phyloP scores from a whole-genome alignment of 2,113 vertebrate species.

The Melanocharis versteri region DNA sequence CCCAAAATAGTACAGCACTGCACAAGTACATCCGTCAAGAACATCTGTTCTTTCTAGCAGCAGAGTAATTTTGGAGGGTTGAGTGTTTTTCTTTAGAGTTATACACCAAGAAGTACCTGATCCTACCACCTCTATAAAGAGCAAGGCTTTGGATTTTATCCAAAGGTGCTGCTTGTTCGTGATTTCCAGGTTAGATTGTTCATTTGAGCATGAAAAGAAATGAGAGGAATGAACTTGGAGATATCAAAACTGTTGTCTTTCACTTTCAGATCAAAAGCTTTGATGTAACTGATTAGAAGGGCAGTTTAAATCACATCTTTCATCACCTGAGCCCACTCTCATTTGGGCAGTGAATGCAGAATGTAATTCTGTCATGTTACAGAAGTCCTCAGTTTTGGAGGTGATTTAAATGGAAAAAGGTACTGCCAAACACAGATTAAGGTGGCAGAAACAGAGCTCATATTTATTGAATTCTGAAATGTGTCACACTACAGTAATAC shows the following conservation, averaged over 20 bases:
- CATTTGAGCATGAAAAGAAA: neutral
- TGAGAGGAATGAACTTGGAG: neutral
- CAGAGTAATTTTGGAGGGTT: neutral
- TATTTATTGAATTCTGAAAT: neutral
- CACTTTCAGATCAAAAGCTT: slow-evolving; percentile 16
- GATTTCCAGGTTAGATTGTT: neutral
- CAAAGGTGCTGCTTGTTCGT: neutral
- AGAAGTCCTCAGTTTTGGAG: neutral
- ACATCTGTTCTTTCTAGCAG: neutral
- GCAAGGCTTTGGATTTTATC: neutral
- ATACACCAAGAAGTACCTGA: neutral
- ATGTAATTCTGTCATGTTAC: neutral
- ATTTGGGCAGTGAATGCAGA: neutral
- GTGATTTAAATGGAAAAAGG: neutral
- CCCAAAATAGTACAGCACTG: neutral
- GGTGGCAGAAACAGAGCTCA: neutral
- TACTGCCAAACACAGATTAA: neutral
- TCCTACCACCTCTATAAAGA: neutral
- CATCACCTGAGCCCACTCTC: neutral
- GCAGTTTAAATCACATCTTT: slow-evolving; percentile 5
- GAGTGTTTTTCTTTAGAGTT: neutral
- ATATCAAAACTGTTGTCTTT: neutral
- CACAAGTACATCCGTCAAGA: neutral
- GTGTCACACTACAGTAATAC: neutral
- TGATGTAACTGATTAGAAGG: neutral